Evolutionary conservation across 1,140 invertebrate species (phyloP).

Genomic region (Bombus picipes): DNA sequence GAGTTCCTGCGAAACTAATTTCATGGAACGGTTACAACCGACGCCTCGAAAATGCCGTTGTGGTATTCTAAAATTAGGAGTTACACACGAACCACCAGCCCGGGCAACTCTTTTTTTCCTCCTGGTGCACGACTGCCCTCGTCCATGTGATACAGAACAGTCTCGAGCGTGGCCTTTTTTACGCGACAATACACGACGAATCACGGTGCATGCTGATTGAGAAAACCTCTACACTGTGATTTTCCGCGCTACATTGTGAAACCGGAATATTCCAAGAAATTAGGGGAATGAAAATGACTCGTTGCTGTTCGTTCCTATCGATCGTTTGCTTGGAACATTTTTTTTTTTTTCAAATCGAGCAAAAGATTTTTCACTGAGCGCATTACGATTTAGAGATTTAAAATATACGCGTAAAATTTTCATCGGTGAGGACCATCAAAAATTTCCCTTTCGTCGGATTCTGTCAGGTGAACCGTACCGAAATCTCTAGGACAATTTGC

Average conservation of each 20-base stretch:
- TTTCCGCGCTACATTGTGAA: conserved; percentile 4
- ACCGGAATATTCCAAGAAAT: neutral
- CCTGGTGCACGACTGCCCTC: neutral
- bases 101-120: neutral
- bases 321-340: neutral
- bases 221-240: conserved; percentile 1
- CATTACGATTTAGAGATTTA: neutral
- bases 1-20: conserved; percentile 69
- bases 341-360: neutral
- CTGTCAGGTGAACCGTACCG: neutral
- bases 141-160: conserved; percentile 15
- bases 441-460: neutral
- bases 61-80: conserved; percentile 67
- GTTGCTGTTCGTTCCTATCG: neutral
- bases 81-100: conserved; percentile 37
- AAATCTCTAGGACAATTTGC: conserved; percentile 47
- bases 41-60: conserved; percentile 68
- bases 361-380: neutral
- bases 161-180: conserved; percentile 26
- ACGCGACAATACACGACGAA: conserved; percentile 42
- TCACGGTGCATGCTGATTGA: conserved; percentile 19
- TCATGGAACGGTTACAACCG: conserved; percentile 67
- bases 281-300: neutral
- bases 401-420: neutral
- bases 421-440: neutral